phyloP scores from a whole-genome alignment of 2,113 vertebrate species.

The Oenanthe melanoleuca region DNA sequence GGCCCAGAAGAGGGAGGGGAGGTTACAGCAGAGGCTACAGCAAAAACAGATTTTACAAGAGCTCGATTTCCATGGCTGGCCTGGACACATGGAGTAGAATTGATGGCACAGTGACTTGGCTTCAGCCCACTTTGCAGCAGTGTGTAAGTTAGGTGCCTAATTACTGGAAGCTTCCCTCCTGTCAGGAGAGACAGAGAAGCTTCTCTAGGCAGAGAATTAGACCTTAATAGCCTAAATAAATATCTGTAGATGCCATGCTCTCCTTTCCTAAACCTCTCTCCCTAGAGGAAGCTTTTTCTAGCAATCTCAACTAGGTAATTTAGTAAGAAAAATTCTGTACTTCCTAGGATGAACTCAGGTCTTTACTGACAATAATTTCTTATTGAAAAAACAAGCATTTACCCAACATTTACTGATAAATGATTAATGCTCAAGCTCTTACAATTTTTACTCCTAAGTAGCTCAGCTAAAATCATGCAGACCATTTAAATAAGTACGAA shows the following conservation, averaged over 20 bases:
- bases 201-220: slow-evolving; percentile 37
- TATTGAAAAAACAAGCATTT: not conserved
- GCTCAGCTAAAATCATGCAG: not conserved
- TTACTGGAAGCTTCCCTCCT: slow-evolving; percentile 40
- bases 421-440: not conserved
- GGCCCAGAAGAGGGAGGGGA: not conserved
- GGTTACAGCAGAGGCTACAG: not conserved
- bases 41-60: not conserved
- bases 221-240: slow-evolving; percentile 53
- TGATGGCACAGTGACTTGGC: not conserved
- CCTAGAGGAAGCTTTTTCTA: not conserved
- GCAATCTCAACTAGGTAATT: not conserved
- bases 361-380: not conserved
- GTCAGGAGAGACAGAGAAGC: slow-evolving; percentile 22
- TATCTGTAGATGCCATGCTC: slow-evolving; percentile 19
- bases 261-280: not conserved
- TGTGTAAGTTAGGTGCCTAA: slow-evolving; percentile 36
- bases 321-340: not conserved
- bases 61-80: not conserved
- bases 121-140: not conserved
- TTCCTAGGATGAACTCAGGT: not conserved
- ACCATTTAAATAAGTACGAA: not conserved
- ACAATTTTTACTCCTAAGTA: not conserved
- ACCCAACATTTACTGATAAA: not conserved
- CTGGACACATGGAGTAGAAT: not conserved